phyloP scores from a whole-genome alignment of 2,113 vertebrate genomes.

The Phrynocephalus versicolor region DNA sequence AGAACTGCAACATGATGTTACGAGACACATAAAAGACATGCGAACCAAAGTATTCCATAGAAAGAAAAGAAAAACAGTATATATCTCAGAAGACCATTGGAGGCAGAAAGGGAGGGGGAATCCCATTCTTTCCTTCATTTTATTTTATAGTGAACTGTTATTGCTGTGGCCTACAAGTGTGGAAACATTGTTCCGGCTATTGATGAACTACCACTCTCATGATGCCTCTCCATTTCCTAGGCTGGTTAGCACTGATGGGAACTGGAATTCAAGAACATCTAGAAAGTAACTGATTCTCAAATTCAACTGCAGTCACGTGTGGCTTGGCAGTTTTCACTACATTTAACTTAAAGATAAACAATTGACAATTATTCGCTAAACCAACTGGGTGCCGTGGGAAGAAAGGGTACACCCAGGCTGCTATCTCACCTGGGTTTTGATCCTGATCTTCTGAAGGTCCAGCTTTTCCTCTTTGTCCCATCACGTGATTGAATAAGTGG shows the following conservation, averaged over 20 bases:
- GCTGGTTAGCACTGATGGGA: neutral
- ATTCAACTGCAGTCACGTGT: conserved; percentile 1
- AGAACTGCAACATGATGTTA: conserved; percentile 65
- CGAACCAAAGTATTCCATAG: conserved; percentile 59
- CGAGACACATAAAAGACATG: conserved; percentile 54
- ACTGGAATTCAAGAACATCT: neutral
- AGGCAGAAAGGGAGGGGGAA: neutral
- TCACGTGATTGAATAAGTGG: no score
- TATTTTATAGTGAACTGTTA: conserved; percentile 57
- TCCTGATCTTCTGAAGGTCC: no score
- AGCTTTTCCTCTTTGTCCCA: no score
- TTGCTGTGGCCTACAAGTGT: conserved; percentile 41
- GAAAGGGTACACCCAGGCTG: neutral
- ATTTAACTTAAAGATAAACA: conserved; percentile 73
- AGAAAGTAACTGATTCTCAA: no score
- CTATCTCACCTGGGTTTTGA: no score
- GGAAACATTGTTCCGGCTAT: neutral
- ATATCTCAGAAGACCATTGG: conserved; percentile 60
- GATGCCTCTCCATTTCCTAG: neutral
- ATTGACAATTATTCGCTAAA: conserved; percentile 20
- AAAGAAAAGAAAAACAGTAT: conserved; percentile 61
- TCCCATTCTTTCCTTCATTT: conserved; percentile 11
- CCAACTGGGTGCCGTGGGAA: neutral
- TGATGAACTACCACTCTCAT: neutral
- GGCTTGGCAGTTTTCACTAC: conserved; percentile 67